Evolutionary conservation across 2,888 invertebrate genomes (phyloP), one percentile per base, ranked within the genome.

Genomic region (Dolomedes plantarius): DNA sequence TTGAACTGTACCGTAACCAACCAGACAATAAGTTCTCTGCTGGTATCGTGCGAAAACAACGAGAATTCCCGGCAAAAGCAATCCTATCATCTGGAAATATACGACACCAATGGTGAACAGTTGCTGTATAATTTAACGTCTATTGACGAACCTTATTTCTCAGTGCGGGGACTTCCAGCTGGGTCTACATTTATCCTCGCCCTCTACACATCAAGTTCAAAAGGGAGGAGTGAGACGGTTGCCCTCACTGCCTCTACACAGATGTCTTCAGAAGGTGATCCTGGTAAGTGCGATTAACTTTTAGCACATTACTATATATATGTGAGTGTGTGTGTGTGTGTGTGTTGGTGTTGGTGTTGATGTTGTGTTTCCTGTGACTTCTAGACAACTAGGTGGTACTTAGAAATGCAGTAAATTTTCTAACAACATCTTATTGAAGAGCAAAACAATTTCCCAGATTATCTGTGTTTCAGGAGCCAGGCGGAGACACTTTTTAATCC

Each of bases 21-120:
- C 92, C 95, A 96, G 80, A 96, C 96, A 1, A 94, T 95, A 90
- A 95, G 95, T 64, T 96, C 96, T 5, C 94, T 97, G 89, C 94
- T 95, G 50, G 93, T 97, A 80, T 94, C 95, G 87, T 97, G 97
- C 91, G 93, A 94, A 11, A 96, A 96, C 91, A 97, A 97, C 0
- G 97, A 97, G 91, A 96, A 97, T 91, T 97, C 97, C 5, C 97
- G 97, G 5, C 93, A 97, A 90, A n/a, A n/a, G n/a, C 97, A 97
- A 91, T 94, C 95, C 1, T 97, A 97, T 91, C 93, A 96, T 80
- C 91, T 97, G 28, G 96, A 97, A 93, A 94, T 97, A 36, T 93
- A 94, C 72, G 90, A 90, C 80, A 87, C 89, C n/a, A 94, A 94
- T 89, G 71, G 71, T 0, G 93, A 95, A 93, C 93, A 91, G 93